These are phyloP conservation scores for Atlantisia rogersi DNA, from an alignment of 2,113 vertebrate genomes.

Conservation along the genomic window DNA sequence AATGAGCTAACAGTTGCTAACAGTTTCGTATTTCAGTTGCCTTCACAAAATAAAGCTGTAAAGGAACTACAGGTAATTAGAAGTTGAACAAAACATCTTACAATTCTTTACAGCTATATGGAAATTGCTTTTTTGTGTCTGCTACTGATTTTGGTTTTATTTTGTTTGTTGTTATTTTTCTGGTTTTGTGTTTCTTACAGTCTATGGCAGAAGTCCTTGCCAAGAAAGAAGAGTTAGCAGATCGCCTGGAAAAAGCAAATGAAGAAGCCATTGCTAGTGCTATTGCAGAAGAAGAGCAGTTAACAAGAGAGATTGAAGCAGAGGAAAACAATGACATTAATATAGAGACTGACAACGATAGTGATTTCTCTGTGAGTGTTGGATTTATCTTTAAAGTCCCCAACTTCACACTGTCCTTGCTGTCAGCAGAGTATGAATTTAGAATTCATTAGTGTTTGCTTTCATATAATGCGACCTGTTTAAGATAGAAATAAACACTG, in stretches of 20 bases:
- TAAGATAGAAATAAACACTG: background rate
- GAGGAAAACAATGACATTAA: constrained; percentile 91
- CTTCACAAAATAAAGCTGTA: background rate
- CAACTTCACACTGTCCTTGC: background rate
- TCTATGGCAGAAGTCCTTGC: constrained; percentile 98
- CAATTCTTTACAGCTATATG: background rate
- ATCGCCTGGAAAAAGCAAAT: constrained; percentile 95
- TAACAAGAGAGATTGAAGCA: constrained; percentile 95
- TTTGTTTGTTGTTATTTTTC: background rate
- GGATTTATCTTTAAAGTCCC: background rate
- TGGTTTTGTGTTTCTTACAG: constrained; percentile 54
- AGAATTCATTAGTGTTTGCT: background rate
- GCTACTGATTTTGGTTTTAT: background rate
- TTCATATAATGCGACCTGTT: background rate
- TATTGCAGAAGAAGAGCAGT: constrained; percentile 96
- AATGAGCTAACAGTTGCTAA: background rate
- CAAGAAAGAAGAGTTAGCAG: constrained; percentile 97
- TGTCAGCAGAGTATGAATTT: background rate
- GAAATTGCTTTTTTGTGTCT: background rate
- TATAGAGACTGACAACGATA: constrained; percentile 93
- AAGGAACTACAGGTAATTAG: background rate
- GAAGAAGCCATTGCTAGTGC: constrained; percentile 99
- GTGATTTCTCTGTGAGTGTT: constrained; percentile 90
- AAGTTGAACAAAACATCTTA: background rate
- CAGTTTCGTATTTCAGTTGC: background rate